Base-by-base conservation (phyloP, 2,797 vertebrate species). In the Acipenser oxyrinchus region DNA sequence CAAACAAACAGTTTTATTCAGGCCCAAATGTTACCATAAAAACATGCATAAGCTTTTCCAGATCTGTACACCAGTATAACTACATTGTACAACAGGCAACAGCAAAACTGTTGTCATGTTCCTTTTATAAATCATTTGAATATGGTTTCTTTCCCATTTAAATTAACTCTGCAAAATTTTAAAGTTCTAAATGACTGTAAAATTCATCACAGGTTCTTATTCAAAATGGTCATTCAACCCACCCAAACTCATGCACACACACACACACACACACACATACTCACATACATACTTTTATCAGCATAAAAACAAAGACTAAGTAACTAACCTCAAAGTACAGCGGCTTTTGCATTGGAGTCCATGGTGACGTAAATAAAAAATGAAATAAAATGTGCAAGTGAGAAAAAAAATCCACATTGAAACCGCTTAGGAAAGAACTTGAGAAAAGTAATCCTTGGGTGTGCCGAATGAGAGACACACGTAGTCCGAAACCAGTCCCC, bases 241-340 rank as follows among this genome's bases (percentile, higher is more conserved):
- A 65, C 2, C n/a, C 23, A 63, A 68, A 66, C 7, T 3, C 2
- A 57, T 52, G 61, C 70, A 6, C 6, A 51, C 48, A 37, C 48
- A 60, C 3, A 63, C 63, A 69, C 71, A 60, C 7, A 3, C 66
- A 62, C 11, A 69, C 66, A 76, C 69, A 3, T 72, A 18, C 15
- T 18, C 15, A 18, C 15, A 18, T 58, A 63, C 23, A 50, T 66
- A 8, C 48, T 60, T 8, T 37, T 48, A 61, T 13, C 11, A 18
- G 51, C 67, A 65, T 71, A 66, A 64, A 53, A 71, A 74, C 6
- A 74, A 64, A 81, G 74, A 59, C 55, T 68, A 71, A 48, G 63
- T 75, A 70, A 90, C 90, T 83, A 76, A 92, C 90, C 89, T 92
- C 82, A 89, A 76, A 84, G 71, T 70, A 76, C 74, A 74, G 64